Evolutionary conservation across 2,797 vertebrate genomes (phyloP).

Genomic region (Artibeus lituratus): DNA sequence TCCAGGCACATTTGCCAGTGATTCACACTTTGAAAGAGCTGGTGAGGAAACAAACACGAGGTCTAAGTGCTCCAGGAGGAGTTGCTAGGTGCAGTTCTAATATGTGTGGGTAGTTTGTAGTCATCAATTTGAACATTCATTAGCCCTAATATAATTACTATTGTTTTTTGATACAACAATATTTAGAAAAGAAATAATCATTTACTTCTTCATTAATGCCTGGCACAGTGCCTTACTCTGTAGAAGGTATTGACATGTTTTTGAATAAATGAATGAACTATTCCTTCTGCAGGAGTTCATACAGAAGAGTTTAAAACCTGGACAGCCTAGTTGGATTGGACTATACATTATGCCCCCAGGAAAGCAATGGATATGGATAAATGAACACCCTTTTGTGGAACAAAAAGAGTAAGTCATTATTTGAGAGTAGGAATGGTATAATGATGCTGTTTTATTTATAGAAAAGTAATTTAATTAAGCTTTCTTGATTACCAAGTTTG

Average conservation of each 20-base stretch:
- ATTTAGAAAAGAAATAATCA: not conserved
- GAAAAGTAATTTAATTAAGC: not conserved
- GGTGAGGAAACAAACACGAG: not conserved
- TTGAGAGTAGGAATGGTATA: not conserved
- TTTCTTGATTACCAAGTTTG: not conserved
- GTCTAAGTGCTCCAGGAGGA: not conserved
- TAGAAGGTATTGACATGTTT: not conserved
- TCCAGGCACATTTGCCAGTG: not conserved
- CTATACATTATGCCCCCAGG: not conserved
- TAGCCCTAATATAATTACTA: not conserved
- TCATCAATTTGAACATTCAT: not conserved
- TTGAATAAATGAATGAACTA: not conserved
- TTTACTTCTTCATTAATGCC: not conserved
- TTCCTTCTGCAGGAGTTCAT: not conserved
- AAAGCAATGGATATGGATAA: slow-evolving; percentile 21
- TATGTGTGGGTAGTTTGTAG: not conserved
- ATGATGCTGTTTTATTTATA: not conserved
- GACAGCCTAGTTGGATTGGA: not conserved
- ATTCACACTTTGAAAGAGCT: not conserved
- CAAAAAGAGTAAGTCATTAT: not conserved
- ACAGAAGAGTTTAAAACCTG: slow-evolving; percentile 31
- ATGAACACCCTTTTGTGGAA: not conserved
- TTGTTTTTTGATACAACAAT: not conserved
- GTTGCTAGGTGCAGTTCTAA: not conserved
- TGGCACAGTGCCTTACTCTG: not conserved